Evolutionary conservation across 2,888 invertebrate species (phyloP).

Genomic region (Melieria crassipennis): DNA sequence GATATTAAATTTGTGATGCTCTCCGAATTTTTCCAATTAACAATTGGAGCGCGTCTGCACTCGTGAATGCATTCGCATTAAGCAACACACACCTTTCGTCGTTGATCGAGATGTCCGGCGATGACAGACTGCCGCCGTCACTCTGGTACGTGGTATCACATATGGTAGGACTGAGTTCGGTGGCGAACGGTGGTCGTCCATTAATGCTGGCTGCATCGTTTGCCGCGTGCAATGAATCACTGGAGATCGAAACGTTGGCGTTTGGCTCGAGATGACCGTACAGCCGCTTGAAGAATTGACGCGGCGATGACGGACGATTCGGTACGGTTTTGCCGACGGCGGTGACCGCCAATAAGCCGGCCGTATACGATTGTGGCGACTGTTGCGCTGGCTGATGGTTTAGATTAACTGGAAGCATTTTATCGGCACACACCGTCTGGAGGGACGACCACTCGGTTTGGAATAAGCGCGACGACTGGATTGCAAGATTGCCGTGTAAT

Average conservation of each 20-base stretch:
- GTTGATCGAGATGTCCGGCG: constrained; percentile 61
- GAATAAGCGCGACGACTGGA: too few species aligned
- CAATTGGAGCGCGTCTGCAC: background rate
- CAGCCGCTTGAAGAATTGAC: constrained; percentile 82
- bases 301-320: constrained; percentile 76
- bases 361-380: background rate
- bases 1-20: background rate
- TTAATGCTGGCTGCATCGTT: background rate
- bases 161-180: constrained; percentile 33
- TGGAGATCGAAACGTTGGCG: constrained; percentile 7
- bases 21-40: background rate
- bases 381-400: constrained; percentile 23
- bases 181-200: constrained; percentile 15
- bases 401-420: constrained; percentile 45
- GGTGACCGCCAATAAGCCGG: background rate
- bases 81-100: constrained; percentile 56
- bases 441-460: too few species aligned
- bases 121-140: constrained; percentile 60
- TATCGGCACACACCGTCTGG: background rate
- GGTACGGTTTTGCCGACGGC: constrained; percentile 40
- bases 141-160: constrained; percentile 60
- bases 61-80: background rate
- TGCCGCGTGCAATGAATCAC: constrained; percentile 16
- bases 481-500: too few species aligned
- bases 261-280: constrained; percentile 78